phyloP scores from a whole-genome alignment of 2,888 invertebrate genomes.

The Noctuana brunneofusca region DNA sequence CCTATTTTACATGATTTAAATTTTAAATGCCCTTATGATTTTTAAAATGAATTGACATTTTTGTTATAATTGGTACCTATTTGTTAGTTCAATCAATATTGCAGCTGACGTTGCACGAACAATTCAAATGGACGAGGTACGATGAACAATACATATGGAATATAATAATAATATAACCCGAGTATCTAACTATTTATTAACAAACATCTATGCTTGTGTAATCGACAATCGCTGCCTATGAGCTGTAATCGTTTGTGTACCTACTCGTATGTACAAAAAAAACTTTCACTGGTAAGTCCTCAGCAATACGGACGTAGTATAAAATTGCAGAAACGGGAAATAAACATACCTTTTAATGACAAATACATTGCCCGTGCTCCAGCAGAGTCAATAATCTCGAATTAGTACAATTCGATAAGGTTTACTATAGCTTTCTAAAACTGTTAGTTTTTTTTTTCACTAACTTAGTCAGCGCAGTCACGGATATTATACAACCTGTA shows the following conservation, averaged over 20 bases:
- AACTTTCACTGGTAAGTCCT: constrained; percentile 21
- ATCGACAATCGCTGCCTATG: neutral
- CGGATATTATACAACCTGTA: neutral
- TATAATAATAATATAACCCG: neutral
- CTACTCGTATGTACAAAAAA: constrained; percentile 16
- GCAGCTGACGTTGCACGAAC: too few relatives aligned
- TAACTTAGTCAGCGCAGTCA: neutral
- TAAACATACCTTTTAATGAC: constrained; percentile 20
- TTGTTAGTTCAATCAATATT: too few relatives aligned
- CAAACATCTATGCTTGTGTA: neutral
- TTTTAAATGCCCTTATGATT: constrained; percentile 18
- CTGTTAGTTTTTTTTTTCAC: constrained; percentile 4
- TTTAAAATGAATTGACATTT: neutral
- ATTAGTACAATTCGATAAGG: constrained; percentile 41
- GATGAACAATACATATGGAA: neutral
- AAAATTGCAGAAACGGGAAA: constrained; percentile 20
- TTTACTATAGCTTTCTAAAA: constrained; percentile 40
- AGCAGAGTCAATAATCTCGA: constrained; percentile 14
- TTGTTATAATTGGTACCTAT: too few relatives aligned
- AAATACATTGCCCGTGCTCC: neutral
- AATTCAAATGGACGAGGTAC: too few relatives aligned
- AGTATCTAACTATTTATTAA: neutral
- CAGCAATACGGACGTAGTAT: constrained; percentile 19
- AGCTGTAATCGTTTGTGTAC: neutral
- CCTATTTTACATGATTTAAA: constrained; percentile 20